A percentile compares a stretch with the other conserved stretches of the same genome.
Conservation (phyloP, 2,797 vertebrate species). For the Botia almorhae region DNA sequence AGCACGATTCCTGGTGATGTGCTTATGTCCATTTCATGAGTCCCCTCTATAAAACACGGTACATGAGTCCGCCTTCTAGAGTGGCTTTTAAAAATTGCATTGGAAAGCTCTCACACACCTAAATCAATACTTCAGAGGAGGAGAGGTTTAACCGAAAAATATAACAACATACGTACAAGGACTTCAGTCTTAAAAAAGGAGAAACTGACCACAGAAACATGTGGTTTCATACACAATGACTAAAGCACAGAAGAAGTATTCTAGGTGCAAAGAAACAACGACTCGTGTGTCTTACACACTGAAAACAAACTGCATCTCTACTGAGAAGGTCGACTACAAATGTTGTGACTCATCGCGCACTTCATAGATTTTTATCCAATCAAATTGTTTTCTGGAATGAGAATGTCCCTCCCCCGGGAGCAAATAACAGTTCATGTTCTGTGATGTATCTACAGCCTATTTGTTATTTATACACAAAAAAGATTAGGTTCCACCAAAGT, state of each 20-base stretch:
- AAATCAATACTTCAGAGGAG: constrained; percentile 26
- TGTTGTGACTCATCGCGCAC: no score
- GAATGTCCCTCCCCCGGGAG: no score
- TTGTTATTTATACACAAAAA: no score
- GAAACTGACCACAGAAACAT: neutral
- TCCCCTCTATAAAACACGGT: neutral
- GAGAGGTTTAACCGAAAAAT: neutral
- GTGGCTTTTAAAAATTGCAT: constrained; percentile 29
- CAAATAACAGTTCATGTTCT: no score
- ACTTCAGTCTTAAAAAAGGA: constrained; percentile 10
- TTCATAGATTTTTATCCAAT: no score
- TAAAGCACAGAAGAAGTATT: neutral
- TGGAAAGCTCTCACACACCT: constrained; percentile 12
- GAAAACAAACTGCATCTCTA: no score
- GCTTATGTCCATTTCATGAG: neutral
- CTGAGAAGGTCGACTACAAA: no score
- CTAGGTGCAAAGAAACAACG: neutral
- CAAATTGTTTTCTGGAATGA: no score
- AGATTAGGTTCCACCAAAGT: no score
- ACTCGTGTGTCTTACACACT: neutral
- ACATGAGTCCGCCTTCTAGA: neutral
- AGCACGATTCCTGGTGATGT: neutral
- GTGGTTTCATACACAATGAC: neutral
- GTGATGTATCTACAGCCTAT: no score
- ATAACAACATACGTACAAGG: neutral